These are phyloP conservation scores for Microcebus griseorufus DNA, from an alignment of 2,113 vertebrate genomes.

Conservation along the genomic window DNA sequence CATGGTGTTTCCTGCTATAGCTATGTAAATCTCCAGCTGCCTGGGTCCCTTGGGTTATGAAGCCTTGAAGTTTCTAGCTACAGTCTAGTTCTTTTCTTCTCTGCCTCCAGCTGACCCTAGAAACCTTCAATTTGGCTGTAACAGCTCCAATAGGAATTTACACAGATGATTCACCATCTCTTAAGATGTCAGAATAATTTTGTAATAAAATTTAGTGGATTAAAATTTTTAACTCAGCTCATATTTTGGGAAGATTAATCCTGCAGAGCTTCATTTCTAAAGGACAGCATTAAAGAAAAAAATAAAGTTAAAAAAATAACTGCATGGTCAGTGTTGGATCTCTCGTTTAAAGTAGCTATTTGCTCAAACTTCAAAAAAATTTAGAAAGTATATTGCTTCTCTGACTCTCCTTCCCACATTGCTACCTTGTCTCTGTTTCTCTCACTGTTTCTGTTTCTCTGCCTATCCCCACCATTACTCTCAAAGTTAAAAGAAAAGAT, in stretches of 20 bases:
- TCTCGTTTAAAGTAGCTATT: neutral
- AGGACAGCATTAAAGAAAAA: too few species aligned
- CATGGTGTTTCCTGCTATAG: neutral
- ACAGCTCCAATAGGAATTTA: neutral
- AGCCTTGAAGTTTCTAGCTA: neutral
- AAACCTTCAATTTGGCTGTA: neutral
- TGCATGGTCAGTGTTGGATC: neutral
- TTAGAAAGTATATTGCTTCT: neutral
- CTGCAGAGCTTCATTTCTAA: too few species aligned
- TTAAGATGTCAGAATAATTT: neutral
- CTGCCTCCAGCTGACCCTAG: neutral
- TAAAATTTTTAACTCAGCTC: neutral
- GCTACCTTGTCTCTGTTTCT: neutral
- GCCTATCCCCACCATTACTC: neutral
- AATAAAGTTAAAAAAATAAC: too few species aligned
- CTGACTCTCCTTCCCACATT: neutral
- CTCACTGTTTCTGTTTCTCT: neutral
- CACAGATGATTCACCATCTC: neutral
- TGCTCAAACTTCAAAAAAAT: neutral
- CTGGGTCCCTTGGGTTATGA: neutral
- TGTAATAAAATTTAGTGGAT: neutral
- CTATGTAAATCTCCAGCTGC: neutral
- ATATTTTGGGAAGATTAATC: neutral
- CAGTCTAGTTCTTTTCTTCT: neutral
- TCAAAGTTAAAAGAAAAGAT: neutral